Percentiles rank a stretch among this genome's conserved stretches.
Evolutionary conservation across 2,888 invertebrate genomes (phyloP).

Genomic region (Sarcophaga variegata): DNA sequence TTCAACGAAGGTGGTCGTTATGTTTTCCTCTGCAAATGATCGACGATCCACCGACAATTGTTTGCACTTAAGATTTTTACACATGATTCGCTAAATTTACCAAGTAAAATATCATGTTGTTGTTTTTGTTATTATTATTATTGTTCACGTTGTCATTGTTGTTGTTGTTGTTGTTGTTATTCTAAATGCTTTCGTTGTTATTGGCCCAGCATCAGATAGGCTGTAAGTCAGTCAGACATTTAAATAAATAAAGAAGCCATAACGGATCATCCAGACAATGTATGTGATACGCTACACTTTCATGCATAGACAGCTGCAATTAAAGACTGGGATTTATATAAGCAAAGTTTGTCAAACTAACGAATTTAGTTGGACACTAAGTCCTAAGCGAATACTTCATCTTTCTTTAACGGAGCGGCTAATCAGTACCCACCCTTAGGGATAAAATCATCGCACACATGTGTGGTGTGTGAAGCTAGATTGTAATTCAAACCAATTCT

Average conservation of each 20-base stretch:
- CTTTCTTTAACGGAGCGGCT: too few relatives aligned
- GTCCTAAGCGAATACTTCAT: too few relatives aligned
- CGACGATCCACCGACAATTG: slow-evolving; percentile 75
- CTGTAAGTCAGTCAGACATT: slow-evolving; percentile 1
- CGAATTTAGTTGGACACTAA: too few relatives aligned
- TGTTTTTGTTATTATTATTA: slow-evolving; percentile 21
- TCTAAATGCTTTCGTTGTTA: slow-evolving; percentile 12
- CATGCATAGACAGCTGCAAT: too few relatives aligned
- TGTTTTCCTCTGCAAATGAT: slow-evolving; percentile 61
- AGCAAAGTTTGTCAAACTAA: too few relatives aligned
- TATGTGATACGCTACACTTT: too few relatives aligned
- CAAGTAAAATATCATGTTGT: slow-evolving; percentile 64
- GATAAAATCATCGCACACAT: too few relatives aligned
- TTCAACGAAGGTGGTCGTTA: slow-evolving; percentile 65
- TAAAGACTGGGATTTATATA: too few relatives aligned
- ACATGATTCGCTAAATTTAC: slow-evolving; percentile 79
- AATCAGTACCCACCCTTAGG: too few relatives aligned
- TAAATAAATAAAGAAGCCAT: slow-evolving; percentile 5
- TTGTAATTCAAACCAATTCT: too few relatives aligned
- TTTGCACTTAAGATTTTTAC: slow-evolving; percentile 83
- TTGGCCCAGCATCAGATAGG: slow-evolving; percentile 4
- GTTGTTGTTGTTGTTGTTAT: neutral
- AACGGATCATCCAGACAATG: slow-evolving; percentile 14
- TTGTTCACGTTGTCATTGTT: slow-evolving; percentile 39
- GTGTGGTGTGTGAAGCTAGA: too few relatives aligned